A percentile compares a stretch with the other conserved stretches of the same genome.
These are phyloP conservation scores for Geopemphigus sp. DNA, from an alignment of 1,140 invertebrate species.

Conservation along the genomic window DNA sequence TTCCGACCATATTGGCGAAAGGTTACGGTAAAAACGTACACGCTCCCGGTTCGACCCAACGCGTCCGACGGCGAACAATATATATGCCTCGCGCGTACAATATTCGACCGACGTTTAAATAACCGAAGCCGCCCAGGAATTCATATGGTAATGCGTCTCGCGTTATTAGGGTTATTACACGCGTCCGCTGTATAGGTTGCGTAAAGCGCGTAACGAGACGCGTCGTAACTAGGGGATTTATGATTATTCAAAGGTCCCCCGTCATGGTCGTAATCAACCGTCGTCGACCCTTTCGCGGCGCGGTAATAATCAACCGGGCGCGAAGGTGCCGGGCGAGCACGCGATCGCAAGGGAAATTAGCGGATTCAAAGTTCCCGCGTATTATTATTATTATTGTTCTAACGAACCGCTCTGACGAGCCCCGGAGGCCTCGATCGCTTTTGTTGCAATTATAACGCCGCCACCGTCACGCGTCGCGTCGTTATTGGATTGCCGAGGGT, in stretches of 20 bases:
- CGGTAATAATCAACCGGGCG: conserved; percentile 16
- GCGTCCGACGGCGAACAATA: background rate
- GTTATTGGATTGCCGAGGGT: too few species aligned
- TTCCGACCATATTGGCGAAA: too few species aligned
- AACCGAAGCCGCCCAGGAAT: background rate
- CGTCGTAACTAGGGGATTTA: conserved; percentile 23
- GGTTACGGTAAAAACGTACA: too few species aligned
- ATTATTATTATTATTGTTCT: too few species aligned
- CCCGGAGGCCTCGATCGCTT: conserved; percentile 35
- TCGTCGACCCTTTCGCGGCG: conserved; percentile 21
- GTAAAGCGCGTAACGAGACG: background rate
- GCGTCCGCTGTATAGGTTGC: too few species aligned
- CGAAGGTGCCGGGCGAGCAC: background rate
- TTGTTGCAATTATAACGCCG: conserved; percentile 41
- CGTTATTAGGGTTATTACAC: background rate
- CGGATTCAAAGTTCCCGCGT: conserved; percentile 43
- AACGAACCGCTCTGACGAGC: background rate
- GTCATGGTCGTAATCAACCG: conserved; percentile 36
- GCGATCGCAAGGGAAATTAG: conserved; percentile 48
- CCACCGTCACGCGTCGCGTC: too few species aligned
- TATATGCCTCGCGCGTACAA: background rate
- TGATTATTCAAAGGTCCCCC: conserved; percentile 47
- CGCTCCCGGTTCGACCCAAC: too few species aligned
- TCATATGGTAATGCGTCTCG: conserved; percentile 1
- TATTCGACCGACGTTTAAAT: background rate